These are phyloP conservation scores for Eueides isabella DNA, from an alignment of 1,140 invertebrate genomes.

Conservation along the genomic window DNA sequence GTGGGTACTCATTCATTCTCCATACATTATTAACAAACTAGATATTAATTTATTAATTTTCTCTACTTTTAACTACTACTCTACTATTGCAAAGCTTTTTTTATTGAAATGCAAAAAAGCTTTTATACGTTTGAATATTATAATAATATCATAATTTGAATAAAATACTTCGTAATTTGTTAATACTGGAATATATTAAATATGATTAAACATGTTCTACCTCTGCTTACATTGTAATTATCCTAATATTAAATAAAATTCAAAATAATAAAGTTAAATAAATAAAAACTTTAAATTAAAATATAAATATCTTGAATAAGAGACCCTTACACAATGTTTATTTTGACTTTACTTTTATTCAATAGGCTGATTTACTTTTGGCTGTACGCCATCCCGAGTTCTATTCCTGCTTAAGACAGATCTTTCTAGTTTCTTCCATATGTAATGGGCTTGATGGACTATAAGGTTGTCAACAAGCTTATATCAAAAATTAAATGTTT, in stretches of 20 bases:
- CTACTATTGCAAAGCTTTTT: background rate
- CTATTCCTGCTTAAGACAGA: background rate
- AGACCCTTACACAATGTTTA: background rate
- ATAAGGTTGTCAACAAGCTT: no score
- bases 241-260: background rate
- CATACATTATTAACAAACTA: no score
- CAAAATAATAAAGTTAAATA: background rate
- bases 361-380: background rate
- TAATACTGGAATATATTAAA: no score
- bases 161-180: no score
- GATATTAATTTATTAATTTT: no score
- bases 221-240: background rate
- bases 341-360: background rate
- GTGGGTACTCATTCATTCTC: no score
- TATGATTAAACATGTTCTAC: background rate
- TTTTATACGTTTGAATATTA: background rate
- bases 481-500: no score
- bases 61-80: background rate
- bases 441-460: background rate
- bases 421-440: background rate
- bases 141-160: background rate
- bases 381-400: background rate
- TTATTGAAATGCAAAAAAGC: background rate
- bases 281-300: background rate
- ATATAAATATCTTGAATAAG: background rate